A percentile compares a stretch with the other conserved stretches of the same genome.
These are phyloP conservation scores for Metalampra italica DNA, from an alignment of 2,888 invertebrate species.

Conservation along the genomic window DNA sequence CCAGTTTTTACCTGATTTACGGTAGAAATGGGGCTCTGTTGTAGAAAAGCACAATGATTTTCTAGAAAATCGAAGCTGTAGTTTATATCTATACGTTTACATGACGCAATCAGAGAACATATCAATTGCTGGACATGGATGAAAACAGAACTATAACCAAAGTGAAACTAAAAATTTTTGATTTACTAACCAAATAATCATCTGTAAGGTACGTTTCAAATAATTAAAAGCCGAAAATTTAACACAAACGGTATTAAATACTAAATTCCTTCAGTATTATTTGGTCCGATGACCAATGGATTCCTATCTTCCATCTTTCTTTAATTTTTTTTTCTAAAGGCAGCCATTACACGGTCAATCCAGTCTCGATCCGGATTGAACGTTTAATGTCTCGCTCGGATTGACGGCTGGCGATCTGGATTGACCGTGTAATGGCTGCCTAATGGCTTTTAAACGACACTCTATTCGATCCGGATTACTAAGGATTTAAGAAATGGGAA, in stretches of 20 bases:
- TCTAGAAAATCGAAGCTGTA: conserved; percentile 30
- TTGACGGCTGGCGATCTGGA: too few relatives aligned
- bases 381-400: too few relatives aligned
- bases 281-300: conserved; percentile 57
- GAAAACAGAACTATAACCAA: conserved; percentile 72
- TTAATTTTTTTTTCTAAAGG: conserved; percentile 25
- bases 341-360: too few relatives aligned
- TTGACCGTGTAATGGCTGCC: too few relatives aligned
- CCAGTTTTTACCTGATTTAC: conserved; percentile 9
- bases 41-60: conserved; percentile 22
- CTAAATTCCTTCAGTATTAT: conserved; percentile 25
- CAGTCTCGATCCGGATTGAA: too few relatives aligned
- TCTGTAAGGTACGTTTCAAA: conserved; percentile 14
- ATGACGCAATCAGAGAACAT: conserved; percentile 74
- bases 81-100: conserved; percentile 57
- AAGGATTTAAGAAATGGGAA: too few relatives aligned
- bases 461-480: too few relatives aligned
- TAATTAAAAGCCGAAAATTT: conserved; percentile 15
- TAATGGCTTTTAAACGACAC: too few relatives aligned
- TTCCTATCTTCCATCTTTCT: conserved; percentile 59
- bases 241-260: conserved; percentile 1
- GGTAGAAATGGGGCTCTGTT: conserved; percentile 8
- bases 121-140: conserved; percentile 57
- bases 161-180: conserved; percentile 32
- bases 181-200: conserved; percentile 36